Evolutionary conservation across 2,797 vertebrate genomes (phyloP), one percentile per base, ranked within the genome.

Genomic region (Falco berigora): DNA sequence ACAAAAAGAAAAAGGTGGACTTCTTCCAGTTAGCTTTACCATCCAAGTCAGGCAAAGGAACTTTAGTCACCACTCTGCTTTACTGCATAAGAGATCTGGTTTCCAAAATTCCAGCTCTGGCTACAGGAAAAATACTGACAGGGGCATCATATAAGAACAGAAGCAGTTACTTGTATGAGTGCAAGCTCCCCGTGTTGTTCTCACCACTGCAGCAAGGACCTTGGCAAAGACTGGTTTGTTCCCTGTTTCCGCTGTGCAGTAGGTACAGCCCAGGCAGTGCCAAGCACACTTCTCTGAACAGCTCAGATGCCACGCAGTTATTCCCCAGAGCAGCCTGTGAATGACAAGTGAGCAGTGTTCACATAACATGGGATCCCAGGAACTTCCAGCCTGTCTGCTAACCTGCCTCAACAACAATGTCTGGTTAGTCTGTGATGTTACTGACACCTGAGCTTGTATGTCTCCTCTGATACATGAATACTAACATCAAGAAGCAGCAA

Each of bases 351-450:
- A 81, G 53, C 40, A 46, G 38, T 2, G 16, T 36, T 72, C 69
- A 21, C 0, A 0, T 42, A 77, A 17, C 52, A 13, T 0, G 3
- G 40, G 56, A 71, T 72, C 42, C 40, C 53, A 61, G 74, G 32
- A 77, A 25, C 1, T 0, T 56, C 30, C 53, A 81, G 66, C 28
- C n/a, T 74, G 27, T 25, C 75, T 80, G n/a, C 72, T 86, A 13
- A n/a, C 36, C 49, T 46, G 6, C 12, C 20, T 72, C 61, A 81
- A 68, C 21, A 80, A 40, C 7, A 40, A n/a, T 1, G 36, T 36
- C 79, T 52, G 30, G 34, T 63, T 52, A 74, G 56, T 56, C 52
- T 17, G 4, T 23, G 72, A 56, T 73, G 66, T 27, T 55, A 32
- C 27, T 76, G 68, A 63, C 44, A 56, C 62, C 59, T 91, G 40